Conservation (phyloP, 2,888 invertebrate species). For the Bellardia pandia region DNA sequence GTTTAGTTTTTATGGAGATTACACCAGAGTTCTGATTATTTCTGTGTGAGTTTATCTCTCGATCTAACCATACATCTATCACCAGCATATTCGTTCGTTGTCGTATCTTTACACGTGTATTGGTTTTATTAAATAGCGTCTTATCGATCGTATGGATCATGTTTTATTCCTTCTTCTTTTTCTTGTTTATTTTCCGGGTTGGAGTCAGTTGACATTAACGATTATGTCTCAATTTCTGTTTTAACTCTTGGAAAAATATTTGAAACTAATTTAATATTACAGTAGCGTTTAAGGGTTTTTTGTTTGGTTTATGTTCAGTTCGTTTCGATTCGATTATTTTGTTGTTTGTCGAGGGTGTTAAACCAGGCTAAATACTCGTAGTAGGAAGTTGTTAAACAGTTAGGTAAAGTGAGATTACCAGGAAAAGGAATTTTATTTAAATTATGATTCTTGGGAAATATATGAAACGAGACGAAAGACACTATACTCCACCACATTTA, state of each 20-base stretch:
- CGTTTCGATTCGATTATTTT: slow-evolving; percentile 16
- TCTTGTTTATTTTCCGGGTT: slow-evolving; percentile 5
- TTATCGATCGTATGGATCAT: slow-evolving; percentile 68
- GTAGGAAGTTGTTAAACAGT: slow-evolving; percentile 68
- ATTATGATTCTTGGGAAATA: slow-evolving; percentile 53
- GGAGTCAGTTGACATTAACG: slow-evolving; percentile 70
- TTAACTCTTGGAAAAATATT: slow-evolving; percentile 54
- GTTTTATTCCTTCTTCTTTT: slow-evolving; percentile 28
- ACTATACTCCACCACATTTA: neutral
- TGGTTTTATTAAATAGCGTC: slow-evolving; percentile 67
- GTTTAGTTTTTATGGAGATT: slow-evolving; percentile 29
- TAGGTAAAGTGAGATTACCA: slow-evolving; percentile 65
- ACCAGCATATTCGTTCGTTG: slow-evolving; percentile 42
- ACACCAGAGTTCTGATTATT: slow-evolving; percentile 7
- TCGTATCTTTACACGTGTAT: slow-evolving; percentile 70
- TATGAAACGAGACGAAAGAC: neutral
- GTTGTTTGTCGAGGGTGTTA: slow-evolving; percentile 47
- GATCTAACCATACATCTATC: slow-evolving; percentile 26
- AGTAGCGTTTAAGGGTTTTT: slow-evolving; percentile 61
- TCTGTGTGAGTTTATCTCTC: slow-evolving; percentile 20
- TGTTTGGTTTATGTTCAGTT: neutral
- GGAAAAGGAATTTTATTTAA: slow-evolving; percentile 59
- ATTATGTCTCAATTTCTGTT: slow-evolving; percentile 65
- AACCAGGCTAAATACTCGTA: slow-evolving; percentile 10
- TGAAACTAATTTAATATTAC: slow-evolving; percentile 70